Evolutionary conservation across 2,797 vertebrate species (phyloP).

Genomic region (Iguana delicatissima): DNA sequence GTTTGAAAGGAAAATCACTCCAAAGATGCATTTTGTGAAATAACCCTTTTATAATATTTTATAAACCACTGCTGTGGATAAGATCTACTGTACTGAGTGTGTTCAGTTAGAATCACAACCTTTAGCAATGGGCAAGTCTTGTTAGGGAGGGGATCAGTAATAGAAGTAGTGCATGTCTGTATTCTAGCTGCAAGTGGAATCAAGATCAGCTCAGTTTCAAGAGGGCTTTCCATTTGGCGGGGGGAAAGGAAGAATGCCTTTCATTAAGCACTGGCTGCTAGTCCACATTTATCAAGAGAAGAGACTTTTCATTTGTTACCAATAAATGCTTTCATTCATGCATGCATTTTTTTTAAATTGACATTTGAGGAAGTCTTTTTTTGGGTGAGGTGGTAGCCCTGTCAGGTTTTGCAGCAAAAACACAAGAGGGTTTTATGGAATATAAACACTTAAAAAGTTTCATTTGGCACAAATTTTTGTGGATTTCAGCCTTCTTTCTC

Average conservation of each 20-base stretch:
- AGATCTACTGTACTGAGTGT: not conserved
- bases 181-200: not conserved
- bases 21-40: not conserved
- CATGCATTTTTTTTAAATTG: no score
- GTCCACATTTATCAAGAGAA: not conserved
- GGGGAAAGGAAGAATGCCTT: not conserved
- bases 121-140: not conserved
- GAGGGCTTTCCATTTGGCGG: not conserved
- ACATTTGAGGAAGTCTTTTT: not conserved
- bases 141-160: not conserved
- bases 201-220: not conserved
- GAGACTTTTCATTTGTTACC: conserved; percentile 8
- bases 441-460: not conserved
- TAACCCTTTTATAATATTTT: not conserved
- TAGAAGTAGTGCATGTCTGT: not conserved
- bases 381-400: not conserved
- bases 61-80: not conserved
- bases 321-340: not conserved
- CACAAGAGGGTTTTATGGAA: no score
- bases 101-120: not conserved
- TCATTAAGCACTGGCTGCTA: not conserved
- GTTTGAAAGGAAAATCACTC: not conserved
- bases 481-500: not conserved
- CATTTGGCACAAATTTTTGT: not conserved
- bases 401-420: not conserved